Base-by-base conservation (phyloP, 2,888 invertebrate genomes). In the Desoria tigrina region DNA sequence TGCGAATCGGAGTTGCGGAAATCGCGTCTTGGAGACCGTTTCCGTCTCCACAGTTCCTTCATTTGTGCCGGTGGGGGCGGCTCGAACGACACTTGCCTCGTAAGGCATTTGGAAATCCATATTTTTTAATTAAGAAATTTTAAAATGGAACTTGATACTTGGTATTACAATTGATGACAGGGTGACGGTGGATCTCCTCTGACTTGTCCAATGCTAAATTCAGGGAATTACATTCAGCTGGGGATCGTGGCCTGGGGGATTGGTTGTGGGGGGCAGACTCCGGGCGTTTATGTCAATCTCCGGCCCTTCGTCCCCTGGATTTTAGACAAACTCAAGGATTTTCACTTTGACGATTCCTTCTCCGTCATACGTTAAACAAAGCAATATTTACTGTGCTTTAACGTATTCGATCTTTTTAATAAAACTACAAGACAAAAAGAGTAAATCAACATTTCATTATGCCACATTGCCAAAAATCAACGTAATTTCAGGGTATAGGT, bases 221-320 rank as follows among this genome's bases (percentile, higher is more conserved):
- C 42, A 16, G 39, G 11, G 6, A 57, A 58, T 24, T 90, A 87
- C 79, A 84, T 86, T 21, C 86, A 90, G 77, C 84, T 85, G 1
- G 93, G 93, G 0, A 85, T 92, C 6, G 90, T 92, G 0, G 87
- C 92, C 0, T 93, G 92, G 92, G 93, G 93, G 18, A 87, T 93
- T 60, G 78, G 77, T 11, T 94, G 93, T 77, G 92, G 92, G 0
- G 79, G 80, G 37, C 81, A 83, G 53, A 82, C 83, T 61, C 94
- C 93, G 0, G 92, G 89, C 0, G 90, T 90, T 0, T 94, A 92
- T 79, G 86, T 86, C 0, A 85, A 86, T 75, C 88, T 90, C 0
- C 81, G 87, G 0, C 77, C 81, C 51, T 88, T 86, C 76, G 81
- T 88, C 23, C 77, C 81, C 11, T 92, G 92, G 92, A 87, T 92